phyloP scores from a whole-genome alignment of 2,888 invertebrate genomes.

The Malthinus flaveolus region DNA sequence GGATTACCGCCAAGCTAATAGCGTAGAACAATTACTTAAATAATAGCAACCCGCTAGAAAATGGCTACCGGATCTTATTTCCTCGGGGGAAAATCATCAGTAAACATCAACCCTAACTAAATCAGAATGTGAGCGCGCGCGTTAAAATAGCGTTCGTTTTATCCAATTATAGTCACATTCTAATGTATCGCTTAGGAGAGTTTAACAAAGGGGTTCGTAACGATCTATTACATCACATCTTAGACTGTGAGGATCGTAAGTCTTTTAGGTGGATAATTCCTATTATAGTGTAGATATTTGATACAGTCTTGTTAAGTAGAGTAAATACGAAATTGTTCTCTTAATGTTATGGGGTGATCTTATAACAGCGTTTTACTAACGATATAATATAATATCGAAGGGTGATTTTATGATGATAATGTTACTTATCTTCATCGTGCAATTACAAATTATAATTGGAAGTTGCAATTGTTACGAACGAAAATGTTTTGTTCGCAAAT shows the following conservation, averaged over 20 bases:
- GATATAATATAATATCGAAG: conserved; percentile 39
- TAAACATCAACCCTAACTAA: conserved; percentile 45
- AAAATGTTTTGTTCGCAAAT: too few species aligned
- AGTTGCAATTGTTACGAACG: not conserved
- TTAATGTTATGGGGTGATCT: conserved; percentile 44
- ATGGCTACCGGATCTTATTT: conserved; percentile 54
- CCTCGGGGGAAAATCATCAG: conserved; percentile 51
- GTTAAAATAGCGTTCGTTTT: not conserved
- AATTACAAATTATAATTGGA: not conserved
- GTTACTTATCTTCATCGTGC: not conserved
- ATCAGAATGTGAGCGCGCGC: conserved; percentile 21
- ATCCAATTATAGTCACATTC: conserved; percentile 30
- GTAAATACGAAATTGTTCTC: conserved; percentile 36
- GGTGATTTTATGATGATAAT: conserved; percentile 18
- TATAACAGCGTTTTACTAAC: conserved; percentile 43
- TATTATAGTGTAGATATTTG: conserved; percentile 24
- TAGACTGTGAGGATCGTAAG: conserved; percentile 42
- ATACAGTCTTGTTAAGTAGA: conserved; percentile 39
- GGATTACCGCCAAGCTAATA: conserved; percentile 52
- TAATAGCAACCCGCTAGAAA: conserved; percentile 52
- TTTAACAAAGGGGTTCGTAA: conserved; percentile 49
- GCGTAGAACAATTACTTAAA: conserved; percentile 54
- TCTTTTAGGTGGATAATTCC: conserved; percentile 37
- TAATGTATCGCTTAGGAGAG: conserved; percentile 38
- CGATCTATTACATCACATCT: conserved; percentile 46